These are phyloP conservation scores for Philereme vetulata DNA, from an alignment of 2,888 invertebrate genomes.

Conservation along the genomic window DNA sequence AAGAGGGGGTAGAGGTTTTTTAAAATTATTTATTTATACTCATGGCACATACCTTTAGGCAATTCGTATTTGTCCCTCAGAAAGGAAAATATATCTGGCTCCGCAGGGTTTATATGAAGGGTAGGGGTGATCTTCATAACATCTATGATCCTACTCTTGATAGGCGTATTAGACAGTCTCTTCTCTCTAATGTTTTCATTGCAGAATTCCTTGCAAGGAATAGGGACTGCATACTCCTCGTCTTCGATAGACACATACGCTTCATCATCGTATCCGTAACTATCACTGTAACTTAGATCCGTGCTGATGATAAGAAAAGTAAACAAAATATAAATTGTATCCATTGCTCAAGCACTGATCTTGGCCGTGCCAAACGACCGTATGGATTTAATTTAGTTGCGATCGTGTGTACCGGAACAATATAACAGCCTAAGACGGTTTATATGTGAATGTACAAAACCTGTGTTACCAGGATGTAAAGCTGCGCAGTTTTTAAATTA, in stretches of 20 bases:
- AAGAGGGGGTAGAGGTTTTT: too few relatives aligned
- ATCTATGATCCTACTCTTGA: conserved; percentile 61
- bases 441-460: conserved; percentile 18
- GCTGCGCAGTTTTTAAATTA: too few relatives aligned
- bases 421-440: conserved; percentile 20
- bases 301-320: conserved; percentile 21
- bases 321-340: conserved; percentile 21
- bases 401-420: conserved; percentile 18
- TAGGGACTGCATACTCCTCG: conserved; percentile 50
- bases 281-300: conserved; percentile 27
- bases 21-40: neutral
- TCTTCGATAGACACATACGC: conserved; percentile 43
- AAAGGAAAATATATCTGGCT: conserved; percentile 57
- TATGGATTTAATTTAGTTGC: conserved; percentile 32
- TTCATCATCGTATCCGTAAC: conserved; percentile 41
- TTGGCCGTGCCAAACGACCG: conserved; percentile 41
- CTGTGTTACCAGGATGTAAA: conserved; percentile 25
- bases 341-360: conserved; percentile 40
- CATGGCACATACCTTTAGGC: conserved; percentile 61
- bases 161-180: conserved; percentile 34
- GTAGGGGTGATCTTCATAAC: conserved; percentile 62
- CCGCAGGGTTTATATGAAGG: conserved; percentile 50
- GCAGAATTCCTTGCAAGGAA: conserved; percentile 49
- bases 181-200: conserved; percentile 44
- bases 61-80: conserved; percentile 65